Base-by-base conservation (phyloP, 1,140 invertebrate genomes). In the Drosophila sproati region DNA sequence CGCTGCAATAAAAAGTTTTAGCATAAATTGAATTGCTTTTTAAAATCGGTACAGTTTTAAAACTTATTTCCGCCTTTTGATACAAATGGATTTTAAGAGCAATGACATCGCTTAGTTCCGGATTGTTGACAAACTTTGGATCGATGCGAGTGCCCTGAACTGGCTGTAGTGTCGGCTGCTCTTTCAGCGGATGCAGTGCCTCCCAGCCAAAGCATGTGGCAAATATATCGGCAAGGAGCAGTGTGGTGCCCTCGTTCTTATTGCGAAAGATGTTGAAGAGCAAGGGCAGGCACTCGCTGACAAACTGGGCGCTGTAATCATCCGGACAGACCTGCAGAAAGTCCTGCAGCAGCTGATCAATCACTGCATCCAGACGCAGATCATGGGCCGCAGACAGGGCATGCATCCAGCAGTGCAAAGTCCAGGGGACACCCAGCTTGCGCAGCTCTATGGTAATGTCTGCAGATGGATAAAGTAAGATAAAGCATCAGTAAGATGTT, bases 111-210 rank as follows among this genome's bases (percentile, higher is more conserved):
- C 96, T 97, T 7, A 98, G 94, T 83, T 97, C 97, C 0, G 97
- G 96, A 93, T 98, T 98, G 93, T 98, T 98, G 54, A 98, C 97
- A 93, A 97, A 98, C 85, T 97, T 97, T 1, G 97, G 96, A 93
- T 98, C 97, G 72, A 98, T 97, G 56, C 96, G 94, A 1, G 96
- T 96, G 45, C 96, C 95, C 71, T 95, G 94, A 8, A 94, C 94
- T 0, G 94, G 92, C 5, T 95, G 94, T 29, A 96, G 93, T 2
- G 95, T 94, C 7, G 95, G 95, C 55, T 97, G 82, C 78, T 97
- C 96, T 80, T 95, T 94, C 29, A 98, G 96, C 0, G 95, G 93
- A 83, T 96, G 96, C 60, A 98, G 96, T 0, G 96, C 94, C 90
- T 97, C 97, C 95, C 97, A 96, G 32, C 97, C 97, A 80, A 96